Base-by-base conservation (phyloP, 2,888 invertebrate species). In the Archips xylosteana region DNA sequence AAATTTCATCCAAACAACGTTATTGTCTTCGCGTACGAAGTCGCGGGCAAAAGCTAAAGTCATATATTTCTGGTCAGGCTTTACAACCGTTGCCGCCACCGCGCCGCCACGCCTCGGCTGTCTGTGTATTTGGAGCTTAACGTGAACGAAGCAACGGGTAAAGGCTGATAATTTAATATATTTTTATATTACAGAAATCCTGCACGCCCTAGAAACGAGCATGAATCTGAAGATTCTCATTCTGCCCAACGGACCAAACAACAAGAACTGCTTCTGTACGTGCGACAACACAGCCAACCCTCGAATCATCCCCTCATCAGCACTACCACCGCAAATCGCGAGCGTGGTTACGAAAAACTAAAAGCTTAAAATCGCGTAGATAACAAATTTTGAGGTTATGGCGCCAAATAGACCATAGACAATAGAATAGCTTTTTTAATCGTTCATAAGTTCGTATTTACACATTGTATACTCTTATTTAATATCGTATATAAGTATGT, bases 251-350 rank as follows among this genome's bases (percentile, higher is more conserved):
- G 86, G 84, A 0, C 83, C 84, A 0, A 68, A 81, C 0, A 82
- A 84, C 0, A 85, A 84, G 70, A 89, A 89, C 42, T 90, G 89
- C 57, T 88, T 84, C 81, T 90, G 89, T 32, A 87, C 89, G 0
- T 90, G 89, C 32, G 86, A 86, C n/a, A 82, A 78, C 12, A 79
- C 76, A 0, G 76, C 71, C 0, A 65, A 79, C 0, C 89, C 89
- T 0, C 80, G 83, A n/a, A 62, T 83, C 0, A 83, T 89, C 0
- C 85, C 87, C 0, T 0, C 84, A 0, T 77, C 79, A 0, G 79
- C 83, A 0, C 54, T 86, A 0, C 80, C 81, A 0, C 9, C 63
- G 0, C 80, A 81, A 10, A 72, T 82, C 0, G 73, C 77, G 0
- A 54, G 70, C 8, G 71, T 78, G 8, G 51, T 61, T 15, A 65